A percentile compares a stretch with the other conserved stretches of the same genome.
Conservation (phyloP, 2,113 vertebrate species). For the Oreocharis arfaki region DNA sequence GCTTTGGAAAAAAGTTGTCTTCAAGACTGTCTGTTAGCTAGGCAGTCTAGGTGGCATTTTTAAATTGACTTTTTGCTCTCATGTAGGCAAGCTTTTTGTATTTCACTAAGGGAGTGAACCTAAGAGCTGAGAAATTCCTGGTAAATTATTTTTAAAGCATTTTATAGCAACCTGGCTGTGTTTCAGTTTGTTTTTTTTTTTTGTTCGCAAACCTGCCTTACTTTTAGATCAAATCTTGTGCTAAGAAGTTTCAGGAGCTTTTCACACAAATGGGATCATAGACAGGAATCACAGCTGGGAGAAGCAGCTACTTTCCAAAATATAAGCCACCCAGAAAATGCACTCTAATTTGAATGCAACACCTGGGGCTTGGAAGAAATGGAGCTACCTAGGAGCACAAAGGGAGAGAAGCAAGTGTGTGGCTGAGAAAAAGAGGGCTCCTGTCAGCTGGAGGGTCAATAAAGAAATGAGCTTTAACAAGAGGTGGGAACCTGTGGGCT, state of each 20-base stretch:
- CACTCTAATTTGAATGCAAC: background rate
- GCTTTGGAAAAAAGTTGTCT: background rate
- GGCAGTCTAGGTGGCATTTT: background rate
- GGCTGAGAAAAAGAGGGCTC: background rate
- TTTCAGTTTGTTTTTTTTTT: background rate
- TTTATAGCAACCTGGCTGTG: background rate
- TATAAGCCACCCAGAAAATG: background rate
- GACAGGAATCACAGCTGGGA: background rate
- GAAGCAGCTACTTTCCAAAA: conserved; percentile 26
- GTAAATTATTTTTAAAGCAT: background rate
- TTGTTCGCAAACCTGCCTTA: background rate
- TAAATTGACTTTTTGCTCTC: background rate
- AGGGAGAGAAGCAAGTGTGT: background rate
- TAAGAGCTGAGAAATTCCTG: background rate
- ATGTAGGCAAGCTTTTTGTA: background rate
- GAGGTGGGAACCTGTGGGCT: background rate
- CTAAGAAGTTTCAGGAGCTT: background rate
- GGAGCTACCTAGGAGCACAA: background rate
- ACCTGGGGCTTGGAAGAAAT: background rate
- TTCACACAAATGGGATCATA: background rate
- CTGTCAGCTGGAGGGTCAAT: background rate
- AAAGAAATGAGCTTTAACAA: background rate
- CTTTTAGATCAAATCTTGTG: background rate
- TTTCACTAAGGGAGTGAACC: background rate
- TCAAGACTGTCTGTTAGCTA: background rate